Evolutionary conservation across 2,888 invertebrate species (phyloP).

Genomic region (Pyralis farinalis): DNA sequence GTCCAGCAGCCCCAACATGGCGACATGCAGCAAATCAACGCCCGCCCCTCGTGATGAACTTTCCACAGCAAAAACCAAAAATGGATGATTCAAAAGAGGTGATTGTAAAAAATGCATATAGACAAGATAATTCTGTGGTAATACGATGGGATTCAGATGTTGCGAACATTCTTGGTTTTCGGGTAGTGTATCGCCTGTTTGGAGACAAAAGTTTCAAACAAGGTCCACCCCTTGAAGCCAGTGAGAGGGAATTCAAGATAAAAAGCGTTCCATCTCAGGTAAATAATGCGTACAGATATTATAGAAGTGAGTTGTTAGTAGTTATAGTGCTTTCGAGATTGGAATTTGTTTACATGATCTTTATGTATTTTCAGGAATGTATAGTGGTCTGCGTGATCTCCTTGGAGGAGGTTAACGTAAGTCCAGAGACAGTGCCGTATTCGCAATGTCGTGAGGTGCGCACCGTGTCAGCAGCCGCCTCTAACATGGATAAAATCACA

Average conservation of each 20-base stretch:
- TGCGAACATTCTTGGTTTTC: slow-evolving; percentile 92
- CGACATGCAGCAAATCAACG: slow-evolving; percentile 80
- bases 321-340: too few species aligned
- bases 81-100: slow-evolving; percentile 87
- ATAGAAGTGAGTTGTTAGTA: too few species aligned
- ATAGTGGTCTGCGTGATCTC: slow-evolving; percentile 96
- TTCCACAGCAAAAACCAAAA: slow-evolving; percentile 83
- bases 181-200: slow-evolving; percentile 93
- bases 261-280: slow-evolving; percentile 95
- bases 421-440: slow-evolving; percentile 92
- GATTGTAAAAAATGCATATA: slow-evolving; percentile 90
- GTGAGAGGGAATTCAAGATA: slow-evolving; percentile 95
- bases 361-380: slow-evolving; percentile 85
- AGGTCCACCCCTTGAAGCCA: slow-evolving; percentile 93
- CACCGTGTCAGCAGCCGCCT: slow-evolving; percentile 90
- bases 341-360: too few species aligned
- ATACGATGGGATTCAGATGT: slow-evolving; percentile 96
- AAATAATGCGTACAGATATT: too few species aligned
- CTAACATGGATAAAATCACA: slow-evolving; percentile 97
- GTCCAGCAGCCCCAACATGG: slow-evolving; percentile 67
- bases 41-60: slow-evolving; percentile 87
- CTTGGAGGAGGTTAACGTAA: slow-evolving; percentile 92
- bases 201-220: slow-evolving; percentile 95
- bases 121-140: slow-evolving; percentile 92
- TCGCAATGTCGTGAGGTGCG: slow-evolving; percentile 94